Conservation (phyloP, 2,797 vertebrate species). For the Mormyrus proboscirostris region DNA sequence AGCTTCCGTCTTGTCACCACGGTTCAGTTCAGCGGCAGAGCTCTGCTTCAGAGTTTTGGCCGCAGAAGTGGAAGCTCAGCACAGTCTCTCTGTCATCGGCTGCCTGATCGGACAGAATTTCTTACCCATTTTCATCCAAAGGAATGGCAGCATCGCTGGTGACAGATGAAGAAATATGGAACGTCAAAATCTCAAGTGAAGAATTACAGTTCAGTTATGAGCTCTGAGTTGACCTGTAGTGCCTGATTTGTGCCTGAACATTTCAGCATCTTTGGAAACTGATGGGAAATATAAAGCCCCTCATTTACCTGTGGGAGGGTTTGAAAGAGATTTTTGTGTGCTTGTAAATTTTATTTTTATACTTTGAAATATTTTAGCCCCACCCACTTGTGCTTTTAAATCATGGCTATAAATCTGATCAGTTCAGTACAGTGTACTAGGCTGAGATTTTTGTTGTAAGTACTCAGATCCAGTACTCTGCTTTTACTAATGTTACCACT, state of each 20-base stretch:
- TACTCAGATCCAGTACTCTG: background rate
- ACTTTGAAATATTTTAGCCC: background rate
- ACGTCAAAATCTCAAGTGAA: background rate
- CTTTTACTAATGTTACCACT: background rate
- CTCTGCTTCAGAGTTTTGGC: background rate
- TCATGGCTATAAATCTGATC: background rate
- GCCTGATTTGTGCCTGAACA: background rate
- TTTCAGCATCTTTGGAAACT: background rate
- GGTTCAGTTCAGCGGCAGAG: background rate
- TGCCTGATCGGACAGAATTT: constrained; percentile 19
- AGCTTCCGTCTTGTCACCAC: background rate
- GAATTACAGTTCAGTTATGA: background rate
- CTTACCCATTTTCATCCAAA: background rate
- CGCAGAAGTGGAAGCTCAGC: constrained; percentile 4
- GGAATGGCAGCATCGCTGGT: constrained; percentile 20
- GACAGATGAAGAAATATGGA: background rate
- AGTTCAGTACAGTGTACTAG: background rate
- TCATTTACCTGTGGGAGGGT: background rate
- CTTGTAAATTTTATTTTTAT: background rate
- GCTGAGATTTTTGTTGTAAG: background rate
- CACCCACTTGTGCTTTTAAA: background rate
- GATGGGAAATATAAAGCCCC: background rate
- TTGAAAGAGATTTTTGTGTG: background rate
- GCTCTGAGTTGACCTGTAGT: background rate
- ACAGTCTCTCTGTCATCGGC: background rate